phyloP scores from a whole-genome alignment of 2,888 invertebrate genomes.

The Keiferia lycopersicella region DNA sequence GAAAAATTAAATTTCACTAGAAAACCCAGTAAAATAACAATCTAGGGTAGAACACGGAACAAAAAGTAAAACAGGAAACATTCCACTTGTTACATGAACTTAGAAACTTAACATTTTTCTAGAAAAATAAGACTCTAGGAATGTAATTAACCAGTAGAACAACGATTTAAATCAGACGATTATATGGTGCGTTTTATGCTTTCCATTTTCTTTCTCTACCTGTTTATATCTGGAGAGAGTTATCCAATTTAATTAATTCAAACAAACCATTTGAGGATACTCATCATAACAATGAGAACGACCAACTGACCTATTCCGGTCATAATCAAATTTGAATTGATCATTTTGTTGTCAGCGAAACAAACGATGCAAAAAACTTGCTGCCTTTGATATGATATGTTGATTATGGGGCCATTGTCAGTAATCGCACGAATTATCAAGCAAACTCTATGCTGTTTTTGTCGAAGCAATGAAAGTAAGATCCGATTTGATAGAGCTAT shows the following conservation, averaged over 20 bases:
- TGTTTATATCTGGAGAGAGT: neutral
- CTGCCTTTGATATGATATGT: constrained; percentile 50
- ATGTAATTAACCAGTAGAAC: neutral
- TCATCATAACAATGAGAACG: neutral
- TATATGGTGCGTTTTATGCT: neutral
- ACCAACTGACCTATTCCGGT: constrained; percentile 46
- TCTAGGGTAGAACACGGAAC: neutral
- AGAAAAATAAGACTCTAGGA: too few species aligned
- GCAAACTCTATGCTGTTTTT: constrained; percentile 32
- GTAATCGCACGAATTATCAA: constrained; percentile 56
- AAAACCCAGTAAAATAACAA: neutral
- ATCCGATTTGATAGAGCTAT: constrained; percentile 21
- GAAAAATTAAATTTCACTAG: constrained; percentile 14
- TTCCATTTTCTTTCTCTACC: constrained; percentile 1
- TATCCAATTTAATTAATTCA: neutral
- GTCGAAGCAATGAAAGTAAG: constrained; percentile 19
- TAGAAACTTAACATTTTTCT: too few species aligned
- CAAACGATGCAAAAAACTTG: constrained; percentile 55
- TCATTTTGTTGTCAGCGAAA: constrained; percentile 56
- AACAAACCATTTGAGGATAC: neutral
- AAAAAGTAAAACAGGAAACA: constrained; percentile 5
- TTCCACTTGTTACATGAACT: too few species aligned
- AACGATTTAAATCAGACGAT: neutral
- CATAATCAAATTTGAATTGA: constrained; percentile 35
- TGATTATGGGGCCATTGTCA: constrained; percentile 60